Conservation (phyloP, 2,797 vertebrate species). For the Ibycter americanus region DNA sequence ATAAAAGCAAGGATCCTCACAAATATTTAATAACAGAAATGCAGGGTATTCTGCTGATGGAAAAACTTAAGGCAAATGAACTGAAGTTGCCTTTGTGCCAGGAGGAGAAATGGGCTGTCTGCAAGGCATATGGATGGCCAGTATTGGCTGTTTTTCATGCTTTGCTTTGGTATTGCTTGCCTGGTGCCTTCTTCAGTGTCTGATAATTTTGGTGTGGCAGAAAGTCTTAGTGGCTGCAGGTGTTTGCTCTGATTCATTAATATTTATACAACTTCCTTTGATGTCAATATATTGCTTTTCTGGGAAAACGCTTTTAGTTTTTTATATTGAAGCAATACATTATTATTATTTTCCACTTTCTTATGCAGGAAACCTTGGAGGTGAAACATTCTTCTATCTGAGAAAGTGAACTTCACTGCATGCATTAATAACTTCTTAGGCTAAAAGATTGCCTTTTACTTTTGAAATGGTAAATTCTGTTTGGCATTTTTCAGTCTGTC, state of each 20-base stretch:
- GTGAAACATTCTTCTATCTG: neutral
- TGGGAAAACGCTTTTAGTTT: neutral
- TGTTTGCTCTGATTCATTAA: neutral
- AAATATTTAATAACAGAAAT: neutral
- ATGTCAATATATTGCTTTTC: neutral
- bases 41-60: neutral
- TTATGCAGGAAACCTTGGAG: neutral
- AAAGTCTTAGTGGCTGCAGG: neutral
- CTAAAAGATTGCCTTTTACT: neutral
- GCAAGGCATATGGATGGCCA: neutral
- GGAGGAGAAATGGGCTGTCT: neutral
- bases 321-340: neutral
- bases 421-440: neutral
- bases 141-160: neutral
- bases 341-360: neutral
- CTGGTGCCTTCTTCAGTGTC: accelerated
- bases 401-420: neutral
- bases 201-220: neutral
- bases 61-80: neutral
- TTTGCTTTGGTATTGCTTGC: neutral
- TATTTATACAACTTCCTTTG: neutral
- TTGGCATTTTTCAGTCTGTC: neutral
- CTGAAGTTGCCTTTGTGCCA: neutral
- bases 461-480: neutral
- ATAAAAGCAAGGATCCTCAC: neutral